These are phyloP conservation scores for Tiphia femorata DNA, from an alignment of 2,888 invertebrate species.

Conservation along the genomic window DNA sequence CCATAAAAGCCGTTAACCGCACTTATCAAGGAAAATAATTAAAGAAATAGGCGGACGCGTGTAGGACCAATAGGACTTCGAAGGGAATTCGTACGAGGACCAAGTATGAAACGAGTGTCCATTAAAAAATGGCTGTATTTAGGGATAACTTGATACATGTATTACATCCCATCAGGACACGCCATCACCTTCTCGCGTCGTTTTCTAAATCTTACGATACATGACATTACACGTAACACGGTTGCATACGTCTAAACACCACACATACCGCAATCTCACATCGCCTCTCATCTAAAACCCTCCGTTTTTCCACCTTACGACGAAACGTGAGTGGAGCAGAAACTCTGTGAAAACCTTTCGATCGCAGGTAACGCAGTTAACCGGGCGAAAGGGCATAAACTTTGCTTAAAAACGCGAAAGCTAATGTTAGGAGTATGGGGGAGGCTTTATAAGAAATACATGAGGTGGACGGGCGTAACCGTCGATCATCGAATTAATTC, in stretches of 20 bases:
- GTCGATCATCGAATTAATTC: no score
- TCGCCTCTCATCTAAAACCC: slow-evolving; percentile 30
- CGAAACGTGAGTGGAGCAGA: slow-evolving; percentile 57
- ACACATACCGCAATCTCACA: slow-evolving; percentile 61
- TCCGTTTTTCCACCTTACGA: slow-evolving; percentile 45
- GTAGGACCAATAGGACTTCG: neutral
- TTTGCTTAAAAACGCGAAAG: neutral
- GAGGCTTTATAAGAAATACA: no score
- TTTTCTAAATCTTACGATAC: slow-evolving; percentile 59
- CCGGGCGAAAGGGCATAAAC: neutral
- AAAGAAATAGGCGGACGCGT: no score
- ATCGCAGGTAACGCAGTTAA: slow-evolving; percentile 36
- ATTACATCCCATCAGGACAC: slow-evolving; percentile 62
- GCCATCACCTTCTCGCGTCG: slow-evolving; percentile 54
- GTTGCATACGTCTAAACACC: slow-evolving; percentile 66
- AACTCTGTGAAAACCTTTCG: slow-evolving; percentile 29
- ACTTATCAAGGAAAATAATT: neutral
- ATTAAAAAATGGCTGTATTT: slow-evolving; percentile 69
- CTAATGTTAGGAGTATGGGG: neutral
- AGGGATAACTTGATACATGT: slow-evolving; percentile 66
- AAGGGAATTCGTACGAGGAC: no score
- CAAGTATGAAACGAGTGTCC: slow-evolving; percentile 47
- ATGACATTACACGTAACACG: slow-evolving; percentile 66
- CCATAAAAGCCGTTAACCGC: no score
- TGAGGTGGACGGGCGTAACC: no score